Evolutionary conservation across 2,113 vertebrate species (phyloP).

Genomic region (Scatophagus argus): DNA sequence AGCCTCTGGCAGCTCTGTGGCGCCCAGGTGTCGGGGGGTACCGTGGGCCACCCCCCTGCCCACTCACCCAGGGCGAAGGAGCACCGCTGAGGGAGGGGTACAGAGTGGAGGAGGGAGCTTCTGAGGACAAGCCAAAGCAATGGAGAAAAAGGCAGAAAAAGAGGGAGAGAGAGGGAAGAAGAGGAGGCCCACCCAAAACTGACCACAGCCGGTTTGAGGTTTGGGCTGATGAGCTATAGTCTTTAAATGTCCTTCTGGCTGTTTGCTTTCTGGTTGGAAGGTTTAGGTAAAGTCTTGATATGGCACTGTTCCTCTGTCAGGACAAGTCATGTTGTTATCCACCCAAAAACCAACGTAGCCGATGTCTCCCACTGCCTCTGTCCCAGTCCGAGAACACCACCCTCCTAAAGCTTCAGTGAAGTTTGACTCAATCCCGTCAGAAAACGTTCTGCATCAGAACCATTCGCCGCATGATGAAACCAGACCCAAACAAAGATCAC

Average conservation of each 20-base stretch:
- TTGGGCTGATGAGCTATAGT: constrained; percentile 18
- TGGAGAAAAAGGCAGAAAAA: constrained; percentile 13
- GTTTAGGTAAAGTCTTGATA: constrained; percentile 56
- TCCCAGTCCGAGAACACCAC: constrained; percentile 21
- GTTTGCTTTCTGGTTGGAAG: not conserved
- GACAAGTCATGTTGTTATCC: constrained; percentile 54
- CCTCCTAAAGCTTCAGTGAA: constrained; percentile 40
- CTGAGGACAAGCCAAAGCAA: constrained; percentile 29
- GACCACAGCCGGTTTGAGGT: constrained; percentile 10
- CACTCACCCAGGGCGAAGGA: constrained; percentile 77
- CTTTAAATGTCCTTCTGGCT: constrained; percentile 49
- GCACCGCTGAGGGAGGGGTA: constrained; percentile 56
- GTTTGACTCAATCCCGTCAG: constrained; percentile 51
- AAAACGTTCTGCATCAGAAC: constrained; percentile 8
- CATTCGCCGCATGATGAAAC: constrained; percentile 10
- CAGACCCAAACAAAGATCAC: constrained; percentile 13
- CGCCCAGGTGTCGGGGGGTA: constrained; percentile 80
- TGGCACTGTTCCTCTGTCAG: constrained; percentile 37
- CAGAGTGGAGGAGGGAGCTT: constrained; percentile 50
- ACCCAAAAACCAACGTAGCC: constrained; percentile 13
- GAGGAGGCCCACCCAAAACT: constrained; percentile 35
- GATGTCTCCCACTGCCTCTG: not conserved
- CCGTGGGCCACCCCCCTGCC: constrained; percentile 79
- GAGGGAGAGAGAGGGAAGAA: constrained; percentile 2
- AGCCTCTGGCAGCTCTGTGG: constrained; percentile 67